Percentiles rank a stretch among this genome's conserved stretches.
Evolutionary conservation across 2,113 vertebrate species (phyloP).

Genomic region (Typhlomys cinereus): DNA sequence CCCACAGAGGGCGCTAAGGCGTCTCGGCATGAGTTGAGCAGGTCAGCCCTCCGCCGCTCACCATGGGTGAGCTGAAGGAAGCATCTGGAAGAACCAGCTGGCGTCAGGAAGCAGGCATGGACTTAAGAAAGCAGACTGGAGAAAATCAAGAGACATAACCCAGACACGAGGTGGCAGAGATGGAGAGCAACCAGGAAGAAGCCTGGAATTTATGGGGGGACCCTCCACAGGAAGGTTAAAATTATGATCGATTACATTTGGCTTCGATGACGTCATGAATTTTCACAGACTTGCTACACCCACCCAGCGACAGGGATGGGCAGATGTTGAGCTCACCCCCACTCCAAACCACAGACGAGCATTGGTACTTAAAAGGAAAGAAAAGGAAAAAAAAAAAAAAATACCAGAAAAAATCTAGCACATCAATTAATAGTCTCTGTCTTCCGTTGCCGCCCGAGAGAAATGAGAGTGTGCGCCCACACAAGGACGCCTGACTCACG

Average conservation of each 20-base stretch:
- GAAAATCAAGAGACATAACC: neutral
- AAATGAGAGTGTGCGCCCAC: neutral
- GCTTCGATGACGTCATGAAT: neutral
- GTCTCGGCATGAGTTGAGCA: neutral
- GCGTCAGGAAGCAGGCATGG: neutral
- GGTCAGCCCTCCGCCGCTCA: neutral
- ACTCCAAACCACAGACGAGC: neutral
- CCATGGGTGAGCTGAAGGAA: neutral
- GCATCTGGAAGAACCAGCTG: neutral
- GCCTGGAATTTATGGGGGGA: neutral
- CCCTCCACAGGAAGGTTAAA: neutral
- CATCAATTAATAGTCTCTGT: neutral
- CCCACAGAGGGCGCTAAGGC: neutral
- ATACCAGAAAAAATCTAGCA: neutral
- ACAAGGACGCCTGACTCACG: neutral
- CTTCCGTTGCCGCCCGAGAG: neutral
- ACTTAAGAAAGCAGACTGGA: neutral
- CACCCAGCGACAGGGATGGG: neutral
- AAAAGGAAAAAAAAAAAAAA: no score
- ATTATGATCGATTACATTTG: neutral
- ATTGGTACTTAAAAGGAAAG: neutral
- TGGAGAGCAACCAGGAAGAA: accelerated
- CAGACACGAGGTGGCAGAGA: neutral
- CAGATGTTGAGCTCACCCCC: neutral
- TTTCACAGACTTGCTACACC: neutral